phyloP scores from a whole-genome alignment of 2,888 invertebrate genomes.

The Trachelus tabidus region DNA sequence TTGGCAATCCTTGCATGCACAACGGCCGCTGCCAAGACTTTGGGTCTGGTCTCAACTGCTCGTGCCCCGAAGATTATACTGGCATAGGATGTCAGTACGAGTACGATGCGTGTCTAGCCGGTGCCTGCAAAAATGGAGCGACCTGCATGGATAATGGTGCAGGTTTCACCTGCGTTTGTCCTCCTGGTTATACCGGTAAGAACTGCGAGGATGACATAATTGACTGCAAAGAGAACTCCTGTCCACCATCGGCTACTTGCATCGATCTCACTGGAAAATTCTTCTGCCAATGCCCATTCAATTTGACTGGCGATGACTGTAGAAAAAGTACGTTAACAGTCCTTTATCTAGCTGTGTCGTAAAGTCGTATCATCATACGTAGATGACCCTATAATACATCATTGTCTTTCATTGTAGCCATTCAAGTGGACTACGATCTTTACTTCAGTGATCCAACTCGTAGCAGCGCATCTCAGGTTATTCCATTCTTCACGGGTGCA shows the following conservation, averaged over 20 bases:
- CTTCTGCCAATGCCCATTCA: conserved; percentile 97
- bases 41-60: conserved; percentile 94
- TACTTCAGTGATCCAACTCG: conserved; percentile 93
- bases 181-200: conserved; percentile 82
- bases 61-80: conserved; percentile 86
- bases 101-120: conserved; percentile 90
- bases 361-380: too few species aligned
- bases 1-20: conserved; percentile 93
- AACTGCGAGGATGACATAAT: conserved; percentile 92
- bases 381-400: neutral
- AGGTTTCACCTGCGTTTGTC: conserved; percentile 88
- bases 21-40: conserved; percentile 96
- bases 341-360: neutral
- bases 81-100: conserved; percentile 95
- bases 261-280: conserved; percentile 91
- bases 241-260: conserved; percentile 93
- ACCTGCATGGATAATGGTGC: conserved; percentile 88
- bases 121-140: conserved; percentile 93
- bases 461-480: conserved; percentile 91
- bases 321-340: conserved; percentile 81
- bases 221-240: conserved; percentile 93
- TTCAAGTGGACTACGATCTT: conserved; percentile 97
- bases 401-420: conserved; percentile 73
- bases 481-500: conserved; percentile 86
- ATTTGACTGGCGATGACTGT: conserved; percentile 95